These are phyloP conservation scores for Vidua chalybeata DNA, from an alignment of 2,113 vertebrate genomes.

Conservation along the genomic window DNA sequence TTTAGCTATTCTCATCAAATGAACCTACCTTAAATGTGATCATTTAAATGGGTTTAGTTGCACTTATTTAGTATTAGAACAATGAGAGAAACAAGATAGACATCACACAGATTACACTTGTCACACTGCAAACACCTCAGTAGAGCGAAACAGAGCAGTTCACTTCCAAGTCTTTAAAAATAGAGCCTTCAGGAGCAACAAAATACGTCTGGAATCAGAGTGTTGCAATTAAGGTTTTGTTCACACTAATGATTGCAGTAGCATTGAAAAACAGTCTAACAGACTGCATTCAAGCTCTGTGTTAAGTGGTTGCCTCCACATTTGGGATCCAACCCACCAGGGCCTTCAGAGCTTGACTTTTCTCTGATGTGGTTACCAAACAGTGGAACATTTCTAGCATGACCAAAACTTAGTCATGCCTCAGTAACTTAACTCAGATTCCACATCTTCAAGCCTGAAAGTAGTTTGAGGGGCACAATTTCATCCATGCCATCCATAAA, in stretches of 20 bases:
- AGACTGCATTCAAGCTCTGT: neutral
- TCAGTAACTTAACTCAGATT: slow-evolving; percentile 49
- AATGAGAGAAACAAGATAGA: neutral
- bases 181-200: neutral
- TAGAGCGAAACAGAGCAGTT: neutral
- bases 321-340: neutral
- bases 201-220: neutral
- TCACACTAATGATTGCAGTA: neutral
- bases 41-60: neutral
- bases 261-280: neutral
- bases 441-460: slow-evolving; percentile 34
- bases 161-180: neutral
- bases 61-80: neutral
- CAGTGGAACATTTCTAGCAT: slow-evolving; percentile 52
- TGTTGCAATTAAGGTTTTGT: neutral
- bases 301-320: slow-evolving; percentile 41
- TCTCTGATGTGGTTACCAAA: slow-evolving; percentile 57
- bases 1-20: neutral
- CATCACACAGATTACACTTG: neutral
- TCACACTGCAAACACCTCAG: neutral
- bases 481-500: neutral
- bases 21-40: neutral
- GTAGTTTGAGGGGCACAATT: slow-evolving; percentile 22
- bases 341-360: slow-evolving; percentile 25
- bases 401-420: slow-evolving; percentile 58